Evolutionary conservation across 2,888 invertebrate species (phyloP), one percentile per base, ranked within the genome.

Genomic region (Amphipyra tragopoginis): DNA sequence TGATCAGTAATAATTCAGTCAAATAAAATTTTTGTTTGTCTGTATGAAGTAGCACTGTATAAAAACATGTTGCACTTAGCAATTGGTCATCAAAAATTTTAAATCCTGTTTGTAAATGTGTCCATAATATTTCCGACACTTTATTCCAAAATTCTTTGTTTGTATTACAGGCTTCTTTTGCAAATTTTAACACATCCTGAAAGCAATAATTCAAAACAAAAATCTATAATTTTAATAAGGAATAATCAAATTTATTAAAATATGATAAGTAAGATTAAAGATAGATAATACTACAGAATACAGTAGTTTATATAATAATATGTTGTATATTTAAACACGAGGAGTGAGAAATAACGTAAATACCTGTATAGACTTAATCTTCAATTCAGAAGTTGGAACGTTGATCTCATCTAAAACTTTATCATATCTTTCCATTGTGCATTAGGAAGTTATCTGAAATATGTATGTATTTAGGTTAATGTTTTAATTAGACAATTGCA

Each of bases 41-140:
- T 36, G 86, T 79, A 47, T 84, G 58, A 40, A 75, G 58, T 9
- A 94, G 69, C 10, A 90, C 76, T 44, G 91, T 86, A 69, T 88
- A 93, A 65, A 93, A 92, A 75, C 92, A 91, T 67, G 91, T 93
- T 14, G 91, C 86, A 72, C 93, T 92, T 2, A 95, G 77, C 51
- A 93, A 74, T 73, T 95, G 94, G 66, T 91, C 90, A 76, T 95
- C 94, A 75, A 90, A 86, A 75, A 84, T 86, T 9, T 70, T 68
- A 5, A 92, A 77, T 11, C 87, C 89, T 21, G 54, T 77, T 51
- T 80, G 69, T 60, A 94, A 77, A 80, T 93, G 93, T 8, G 36
- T 52, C 89, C 92, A 93, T 48, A 94, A 61, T 53, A 76, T 67
- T 39, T 87, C 77, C 60, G 84, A 67, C 39, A 90, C 66, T 63